A percentile compares a stretch with the other conserved stretches of the same genome.
Conservation (phyloP, 1,140 invertebrate genomes). For the Heliconius nattereri region DNA sequence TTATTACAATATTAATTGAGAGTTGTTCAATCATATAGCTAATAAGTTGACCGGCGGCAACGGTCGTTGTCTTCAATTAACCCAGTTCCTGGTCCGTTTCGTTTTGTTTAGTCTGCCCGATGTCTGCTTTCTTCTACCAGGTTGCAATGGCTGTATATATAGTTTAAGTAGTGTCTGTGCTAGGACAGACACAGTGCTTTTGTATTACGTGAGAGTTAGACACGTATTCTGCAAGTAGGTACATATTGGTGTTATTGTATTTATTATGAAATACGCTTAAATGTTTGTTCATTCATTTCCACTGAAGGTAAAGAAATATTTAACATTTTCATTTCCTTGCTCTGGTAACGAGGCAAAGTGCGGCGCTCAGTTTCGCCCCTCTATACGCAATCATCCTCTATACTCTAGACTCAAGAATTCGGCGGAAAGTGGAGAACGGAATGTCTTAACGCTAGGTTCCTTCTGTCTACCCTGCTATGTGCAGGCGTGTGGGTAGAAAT, state of each 20-base stretch:
- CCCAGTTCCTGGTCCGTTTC: constrained; percentile 62
- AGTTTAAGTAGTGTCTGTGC: constrained; percentile 62
- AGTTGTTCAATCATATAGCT: constrained; percentile 58
- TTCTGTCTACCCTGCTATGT: no score
- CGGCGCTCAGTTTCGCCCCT: no score
- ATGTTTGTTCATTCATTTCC: no score
- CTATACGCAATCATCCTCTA: no score
- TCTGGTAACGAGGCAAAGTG: no score
- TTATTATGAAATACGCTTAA: not conserved
- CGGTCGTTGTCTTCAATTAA: constrained; percentile 73
- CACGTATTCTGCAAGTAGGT: constrained; percentile 63
- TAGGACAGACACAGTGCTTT: constrained; percentile 53
- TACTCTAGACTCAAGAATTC: no score
- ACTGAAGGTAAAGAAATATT: no score
- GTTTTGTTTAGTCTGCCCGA: constrained; percentile 67
- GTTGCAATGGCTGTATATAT: constrained; percentile 46
- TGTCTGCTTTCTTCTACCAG: constrained; percentile 74
- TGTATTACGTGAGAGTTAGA: constrained; percentile 58
- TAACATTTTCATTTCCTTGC: no score
- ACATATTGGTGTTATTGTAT: constrained; percentile 28
- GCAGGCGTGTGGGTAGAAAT: no score
- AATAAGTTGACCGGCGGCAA: constrained; percentile 55
- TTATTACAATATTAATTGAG: constrained; percentile 64
- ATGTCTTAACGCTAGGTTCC: no score
- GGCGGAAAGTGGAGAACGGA: no score